Evolutionary conservation across 2,888 invertebrate genomes (phyloP), one percentile per base, ranked within the genome.

Genomic region (Tyria jacobaeae): DNA sequence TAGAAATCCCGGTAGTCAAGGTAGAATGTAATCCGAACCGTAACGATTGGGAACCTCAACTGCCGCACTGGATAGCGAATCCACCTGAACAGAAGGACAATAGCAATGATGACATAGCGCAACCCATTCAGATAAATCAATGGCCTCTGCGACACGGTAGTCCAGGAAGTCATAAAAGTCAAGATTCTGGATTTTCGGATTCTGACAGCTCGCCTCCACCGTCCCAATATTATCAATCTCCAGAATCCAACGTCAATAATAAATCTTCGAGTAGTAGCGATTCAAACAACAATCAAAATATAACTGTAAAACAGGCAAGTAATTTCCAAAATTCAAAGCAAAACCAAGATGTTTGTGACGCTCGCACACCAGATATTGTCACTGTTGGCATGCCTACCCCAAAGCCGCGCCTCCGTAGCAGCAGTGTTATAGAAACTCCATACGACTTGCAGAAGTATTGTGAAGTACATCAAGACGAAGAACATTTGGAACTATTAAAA

Each of bases 171-270:
- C 96, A 96, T 69, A 96, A 96, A 67, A 97, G 97, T 80, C 96
- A 96, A 87, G 97, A 97, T 86, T 97, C 97, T 0, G 97, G 97
- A 1, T 97, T 97, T 86, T 97, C 97, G 0, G 97, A 97, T 80
- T 96, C 96, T 0, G 97, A 97, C 78, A 95, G 95, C 74, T 96
- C 96, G 1, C 94, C 95, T n/a, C 94, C 94, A 0, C 86, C 85
- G 3, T 91, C 92, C 2, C 91, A 94, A 70, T 91, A 92, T 73
- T 92, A 91, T 70, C 85, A 83, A 3, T 84, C 89, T 1, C 87
- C 89, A 12, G 89, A 90, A 44, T 81, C 71, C 55, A 84, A 81
- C 52, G 87, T 90, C 34, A 89, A 83, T 64, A 88, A 91, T 65
- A 92, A 89, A 80, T 91, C 89, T 1, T 84, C 89, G 2, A 90